phyloP scores from a whole-genome alignment of 2,888 invertebrate species.

The Acanthosepion lycidas region DNA sequence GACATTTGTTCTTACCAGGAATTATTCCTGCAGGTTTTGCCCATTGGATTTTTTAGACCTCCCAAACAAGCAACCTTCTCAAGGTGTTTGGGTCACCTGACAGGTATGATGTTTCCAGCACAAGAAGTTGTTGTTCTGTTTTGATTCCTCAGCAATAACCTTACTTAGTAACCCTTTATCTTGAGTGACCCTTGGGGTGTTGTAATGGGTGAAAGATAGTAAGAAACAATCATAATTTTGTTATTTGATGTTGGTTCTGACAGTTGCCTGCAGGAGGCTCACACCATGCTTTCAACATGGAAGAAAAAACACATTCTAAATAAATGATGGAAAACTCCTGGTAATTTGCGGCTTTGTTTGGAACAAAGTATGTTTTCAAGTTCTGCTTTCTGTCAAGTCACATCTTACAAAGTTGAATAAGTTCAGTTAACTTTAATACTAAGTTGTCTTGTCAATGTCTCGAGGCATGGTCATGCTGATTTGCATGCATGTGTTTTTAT shows the following conservation, averaged over 20 bases:
- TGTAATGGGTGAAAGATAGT: too few relatives aligned
- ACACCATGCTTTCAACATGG: too few relatives aligned
- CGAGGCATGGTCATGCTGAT: not conserved
- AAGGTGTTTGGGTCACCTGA: too few relatives aligned
- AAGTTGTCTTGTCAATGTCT: not conserved
- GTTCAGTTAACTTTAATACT: not conserved
- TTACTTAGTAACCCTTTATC: too few relatives aligned
- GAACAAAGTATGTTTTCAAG: not conserved
- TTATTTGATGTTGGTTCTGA: conserved; percentile 4
- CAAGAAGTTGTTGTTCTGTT: too few relatives aligned
- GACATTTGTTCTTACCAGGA: not conserved
- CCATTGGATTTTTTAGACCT: too few relatives aligned
- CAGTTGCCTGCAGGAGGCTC: not conserved
- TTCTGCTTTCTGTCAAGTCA: not conserved
- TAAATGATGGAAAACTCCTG: not conserved
- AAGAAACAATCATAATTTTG: not conserved
- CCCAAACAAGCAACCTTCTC: too few relatives aligned
- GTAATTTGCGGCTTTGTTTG: not conserved
- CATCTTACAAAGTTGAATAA: not conserved
- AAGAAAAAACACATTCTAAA: not conserved
- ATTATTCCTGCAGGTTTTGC: not conserved
- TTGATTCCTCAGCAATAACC: too few relatives aligned
- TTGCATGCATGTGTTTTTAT: not conserved
- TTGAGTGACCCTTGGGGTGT: too few relatives aligned
- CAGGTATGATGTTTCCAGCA: too few relatives aligned